phyloP scores from a whole-genome alignment of 2,797 vertebrate species.

The Bovichtus diacanthus region DNA sequence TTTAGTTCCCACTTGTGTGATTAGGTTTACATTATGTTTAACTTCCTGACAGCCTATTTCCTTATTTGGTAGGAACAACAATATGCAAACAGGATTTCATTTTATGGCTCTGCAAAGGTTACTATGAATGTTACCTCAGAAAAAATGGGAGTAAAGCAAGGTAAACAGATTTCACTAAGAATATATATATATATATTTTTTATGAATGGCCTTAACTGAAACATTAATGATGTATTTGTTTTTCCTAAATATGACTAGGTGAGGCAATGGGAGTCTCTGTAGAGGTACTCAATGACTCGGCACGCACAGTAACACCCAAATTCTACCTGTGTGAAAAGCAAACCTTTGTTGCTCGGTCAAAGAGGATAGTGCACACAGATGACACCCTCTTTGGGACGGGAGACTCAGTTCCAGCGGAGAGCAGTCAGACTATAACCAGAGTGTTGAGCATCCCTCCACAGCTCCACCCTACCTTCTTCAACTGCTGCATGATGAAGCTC shows the following conservation, averaged over 20 bases:
- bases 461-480: constrained; percentile 75
- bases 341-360: constrained; percentile 73
- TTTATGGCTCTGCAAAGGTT: constrained; percentile 76
- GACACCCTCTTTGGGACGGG: constrained; percentile 65
- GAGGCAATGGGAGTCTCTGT: constrained; percentile 69
- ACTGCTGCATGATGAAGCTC: constrained; percentile 81
- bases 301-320: constrained; percentile 60
- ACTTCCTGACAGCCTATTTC: neutral
- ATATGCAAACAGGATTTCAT: constrained; percentile 71
- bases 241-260: constrained; percentile 42
- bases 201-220: neutral
- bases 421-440: constrained; percentile 49
- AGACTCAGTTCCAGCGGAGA: constrained; percentile 60
- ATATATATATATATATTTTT: neutral
- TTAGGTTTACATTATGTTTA: neutral
- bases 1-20: neutral
- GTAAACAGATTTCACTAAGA: constrained; percentile 49
- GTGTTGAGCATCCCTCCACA: constrained; percentile 65
- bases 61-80: constrained; percentile 75
- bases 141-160: constrained; percentile 81
- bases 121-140: constrained; percentile 77
- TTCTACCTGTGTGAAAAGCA: constrained; percentile 80
- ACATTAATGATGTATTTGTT: neutral
- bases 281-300: constrained; percentile 72
- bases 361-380: constrained; percentile 59